Base-by-base conservation (phyloP, 2,888 invertebrate genomes). In the Netelia virgata region DNA sequence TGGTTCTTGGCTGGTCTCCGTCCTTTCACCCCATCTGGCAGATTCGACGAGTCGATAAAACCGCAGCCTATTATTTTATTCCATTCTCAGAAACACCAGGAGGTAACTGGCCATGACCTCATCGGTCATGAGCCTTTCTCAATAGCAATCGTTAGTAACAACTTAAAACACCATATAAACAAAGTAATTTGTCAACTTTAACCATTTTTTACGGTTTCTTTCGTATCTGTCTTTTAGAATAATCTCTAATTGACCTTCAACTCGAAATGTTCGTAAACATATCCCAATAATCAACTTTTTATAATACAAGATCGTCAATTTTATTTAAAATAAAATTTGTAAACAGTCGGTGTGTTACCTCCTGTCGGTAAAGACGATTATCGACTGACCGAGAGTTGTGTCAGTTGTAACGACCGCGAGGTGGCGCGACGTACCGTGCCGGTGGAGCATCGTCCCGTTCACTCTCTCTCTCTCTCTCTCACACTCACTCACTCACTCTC, bases 401-500 rank as follows among this genome's bases (percentile, higher is more conserved):
- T 20, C 16, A 10, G 28, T 16, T 47, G 74, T 41, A 72, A 61
- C 63, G n/a, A 16, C 79, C 64, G 78, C 59, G 57, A 89, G 89
- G 87, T 89, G 89, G 89, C 89, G 86, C 75, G 41, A n/a, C 73
- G 16, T 23, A 23, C 57, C 41, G 16, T 41, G 20, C 36, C 11
- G 9, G 55, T 61, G n/a, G 18, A 18, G 8, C n/a, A 36, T 41
- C 18, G 36, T 57, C 3, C 57, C 14, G 1, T 11, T 28, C 20
- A 43, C 69, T 53, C 64, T 55, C 28, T 18, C 1, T 73, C 20
- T 20, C 6, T 41, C 57, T 20, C 64, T 18, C 55, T 1, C 23
- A 28, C 47, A n/a, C 10, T 23, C 10, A 47, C 20, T n/a, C 47
- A 16, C 73, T 47, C 20, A 36, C 41, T 11, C 36, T 64, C 23